phyloP scores from a whole-genome alignment of 2,113 vertebrate species.

The Anser cygnoides region DNA sequence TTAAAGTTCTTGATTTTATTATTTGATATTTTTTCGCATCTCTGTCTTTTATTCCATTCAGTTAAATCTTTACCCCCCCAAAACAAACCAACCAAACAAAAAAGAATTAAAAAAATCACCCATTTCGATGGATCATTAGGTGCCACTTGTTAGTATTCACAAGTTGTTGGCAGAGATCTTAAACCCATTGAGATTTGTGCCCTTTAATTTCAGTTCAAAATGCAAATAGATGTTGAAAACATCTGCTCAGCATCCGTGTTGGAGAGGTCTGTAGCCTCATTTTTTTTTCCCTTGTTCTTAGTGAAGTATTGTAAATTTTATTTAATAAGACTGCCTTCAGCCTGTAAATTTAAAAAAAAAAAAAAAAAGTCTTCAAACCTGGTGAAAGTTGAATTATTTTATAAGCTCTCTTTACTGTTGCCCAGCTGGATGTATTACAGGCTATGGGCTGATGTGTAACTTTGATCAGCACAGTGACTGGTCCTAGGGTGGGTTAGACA shows the following conservation, averaged over 20 bases:
- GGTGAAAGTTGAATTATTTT: background rate
- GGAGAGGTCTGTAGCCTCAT: background rate
- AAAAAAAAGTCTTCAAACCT: background rate
- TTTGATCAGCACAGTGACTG: background rate
- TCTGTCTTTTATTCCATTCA: conserved; percentile 16
- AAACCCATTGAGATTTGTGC: background rate
- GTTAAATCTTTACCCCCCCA: background rate
- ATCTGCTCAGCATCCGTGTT: background rate
- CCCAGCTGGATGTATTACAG: background rate
- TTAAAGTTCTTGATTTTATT: conserved; percentile 59
- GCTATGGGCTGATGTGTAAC: background rate
- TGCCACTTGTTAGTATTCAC: conserved; percentile 19
- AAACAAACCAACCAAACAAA: background rate
- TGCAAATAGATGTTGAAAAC: conserved; percentile 38
- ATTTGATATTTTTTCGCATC: conserved; percentile 39
- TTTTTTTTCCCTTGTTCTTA: background rate
- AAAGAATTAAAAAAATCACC: conserved; percentile 5
- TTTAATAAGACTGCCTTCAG: background rate
- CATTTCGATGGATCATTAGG: conserved; percentile 4
- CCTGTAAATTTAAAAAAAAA: background rate
- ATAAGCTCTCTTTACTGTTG: background rate
- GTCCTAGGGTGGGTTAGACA: background rate
- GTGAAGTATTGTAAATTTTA: background rate
- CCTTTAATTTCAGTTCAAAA: conserved; percentile 66
- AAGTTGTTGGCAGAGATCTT: conserved; percentile 14